Base-by-base conservation (phyloP, 2,113 vertebrate genomes). In the Vimba vimba region DNA sequence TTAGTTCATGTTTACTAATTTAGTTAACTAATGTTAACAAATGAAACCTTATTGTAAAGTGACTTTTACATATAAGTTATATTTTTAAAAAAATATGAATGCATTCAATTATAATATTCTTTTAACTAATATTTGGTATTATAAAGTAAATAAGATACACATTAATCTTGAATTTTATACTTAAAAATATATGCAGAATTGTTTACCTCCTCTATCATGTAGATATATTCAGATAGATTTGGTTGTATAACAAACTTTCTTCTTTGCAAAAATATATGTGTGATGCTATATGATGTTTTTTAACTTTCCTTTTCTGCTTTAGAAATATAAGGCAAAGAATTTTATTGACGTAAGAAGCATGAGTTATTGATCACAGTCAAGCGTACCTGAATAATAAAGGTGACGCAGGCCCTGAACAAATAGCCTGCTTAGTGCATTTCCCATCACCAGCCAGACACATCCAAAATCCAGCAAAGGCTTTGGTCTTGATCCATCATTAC, bases 401-500 rank as follows among this genome's bases (percentile, higher is more conserved):
- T 21, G 17, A 82, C 13, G 43, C 45, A 68, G 43, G 10, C 39
- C 59, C 59, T 69, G 50, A 55, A 78, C 75, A 78, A 78, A 78
- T 36, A 68, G 43, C 15, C 15, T 33, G 43, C 25, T 45, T 36
- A 25, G 62, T 50, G 15, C 19, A 55, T 36, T 52, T 74, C 79
- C 83, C 36, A 43, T 30, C 30, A 69, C 36, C 9, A 39, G 36
- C 36, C 68, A 39, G 19, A 71, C 4, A 1, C 36, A 71, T 71
- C 19, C 73, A 66, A 77, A 43, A 77, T 76, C 73, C 59, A 84
- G 73, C 59, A 75, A 76, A 50, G 55, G 78, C 79, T 87, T 45
- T 84, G 50, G 86, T 50, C 57, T 75, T 36, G 47, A 82, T 68
- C 17, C 52, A 88, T 86, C 75, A 52, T 74, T 86, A 59, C 50